A percentile compares a stretch with the other conserved stretches of the same genome.
phyloP scores from a whole-genome alignment of 2,888 invertebrate species.

The Cataglyphis rosenhaueri region DNA sequence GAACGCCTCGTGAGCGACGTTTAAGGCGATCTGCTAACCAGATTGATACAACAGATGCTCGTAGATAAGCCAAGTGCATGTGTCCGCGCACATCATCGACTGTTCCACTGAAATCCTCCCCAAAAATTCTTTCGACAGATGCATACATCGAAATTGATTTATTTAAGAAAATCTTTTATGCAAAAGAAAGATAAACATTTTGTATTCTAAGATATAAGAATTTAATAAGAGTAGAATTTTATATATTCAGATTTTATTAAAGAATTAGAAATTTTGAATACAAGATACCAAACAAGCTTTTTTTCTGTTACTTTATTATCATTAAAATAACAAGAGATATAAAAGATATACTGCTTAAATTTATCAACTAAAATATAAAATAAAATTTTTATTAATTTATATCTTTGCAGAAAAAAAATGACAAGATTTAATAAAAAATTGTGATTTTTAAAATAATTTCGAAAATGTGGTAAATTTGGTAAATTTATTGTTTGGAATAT shows the following conservation, averaged over 20 bases:
- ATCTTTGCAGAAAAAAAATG: not conserved
- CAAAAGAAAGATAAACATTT: not conserved
- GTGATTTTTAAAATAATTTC: not conserved
- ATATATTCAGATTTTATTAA: not conserved
- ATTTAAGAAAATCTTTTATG: not conserved
- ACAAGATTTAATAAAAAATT: not conserved
- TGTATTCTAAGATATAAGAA: not conserved
- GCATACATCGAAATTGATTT: not conserved
- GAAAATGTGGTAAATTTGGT: not conserved
- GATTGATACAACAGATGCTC: constrained; percentile 69
- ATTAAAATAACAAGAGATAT: too few relatives aligned
- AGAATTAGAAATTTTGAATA: not conserved
- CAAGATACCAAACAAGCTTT: not conserved
- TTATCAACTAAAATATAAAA: not conserved
- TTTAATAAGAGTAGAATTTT: not conserved
- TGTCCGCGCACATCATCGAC: constrained; percentile 37
- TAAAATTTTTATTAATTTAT: not conserved
- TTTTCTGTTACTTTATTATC: not conserved
- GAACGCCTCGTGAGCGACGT: constrained; percentile 66
- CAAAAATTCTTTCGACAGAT: not conserved
- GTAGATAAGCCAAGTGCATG: constrained; percentile 42
- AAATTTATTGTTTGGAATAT: not conserved
- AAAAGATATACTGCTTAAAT: too few relatives aligned
- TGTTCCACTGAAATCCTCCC: constrained; percentile 16
- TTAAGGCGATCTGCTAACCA: constrained; percentile 68